Evolutionary conservation across 2,113 vertebrate species (phyloP).

Genomic region (Amphilophus citrinellus): DNA sequence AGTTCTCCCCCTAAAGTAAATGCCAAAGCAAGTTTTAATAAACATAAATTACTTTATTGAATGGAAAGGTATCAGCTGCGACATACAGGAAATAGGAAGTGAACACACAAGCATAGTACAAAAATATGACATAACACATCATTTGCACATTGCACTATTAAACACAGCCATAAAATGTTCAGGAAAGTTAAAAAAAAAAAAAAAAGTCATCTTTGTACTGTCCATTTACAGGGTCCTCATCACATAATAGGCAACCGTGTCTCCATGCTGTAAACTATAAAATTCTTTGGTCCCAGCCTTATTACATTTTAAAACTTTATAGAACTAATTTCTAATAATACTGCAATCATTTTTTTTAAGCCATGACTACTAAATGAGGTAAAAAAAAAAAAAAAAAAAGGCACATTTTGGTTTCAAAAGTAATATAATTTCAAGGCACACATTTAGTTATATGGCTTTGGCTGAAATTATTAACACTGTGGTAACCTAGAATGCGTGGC

Average conservation of each 20-base stretch:
- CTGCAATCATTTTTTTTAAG: constrained; percentile 63
- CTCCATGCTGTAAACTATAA: constrained; percentile 69
- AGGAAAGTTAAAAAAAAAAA: constrained; percentile 43
- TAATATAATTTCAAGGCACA: constrained; percentile 68
- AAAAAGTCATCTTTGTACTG: constrained; percentile 47
- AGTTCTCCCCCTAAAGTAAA: neutral
- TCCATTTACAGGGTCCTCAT: constrained; percentile 47
- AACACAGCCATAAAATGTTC: constrained; percentile 65
- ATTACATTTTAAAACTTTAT: constrained; percentile 49
- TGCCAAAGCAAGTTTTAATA: constrained; percentile 64
- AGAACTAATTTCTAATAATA: constrained; percentile 69
- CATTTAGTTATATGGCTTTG: constrained; percentile 74
- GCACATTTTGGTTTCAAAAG: constrained; percentile 69
- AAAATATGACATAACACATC: constrained; percentile 66
- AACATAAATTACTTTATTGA: constrained; percentile 87
- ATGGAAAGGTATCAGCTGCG: constrained; percentile 70
- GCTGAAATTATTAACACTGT: constrained; percentile 77
- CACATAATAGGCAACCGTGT: constrained; percentile 52
- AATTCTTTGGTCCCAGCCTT: constrained; percentile 74
- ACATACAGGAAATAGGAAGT: constrained; percentile 69
- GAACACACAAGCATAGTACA: constrained; percentile 75
- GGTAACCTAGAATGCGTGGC: constrained; percentile 79
- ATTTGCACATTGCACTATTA: constrained; percentile 76
- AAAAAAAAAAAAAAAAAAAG: constrained; percentile 52
- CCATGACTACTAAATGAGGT: constrained; percentile 72